Evolutionary conservation across 1,140 invertebrate genomes (phyloP).

Genomic region (Palaemon carinicauda): DNA sequence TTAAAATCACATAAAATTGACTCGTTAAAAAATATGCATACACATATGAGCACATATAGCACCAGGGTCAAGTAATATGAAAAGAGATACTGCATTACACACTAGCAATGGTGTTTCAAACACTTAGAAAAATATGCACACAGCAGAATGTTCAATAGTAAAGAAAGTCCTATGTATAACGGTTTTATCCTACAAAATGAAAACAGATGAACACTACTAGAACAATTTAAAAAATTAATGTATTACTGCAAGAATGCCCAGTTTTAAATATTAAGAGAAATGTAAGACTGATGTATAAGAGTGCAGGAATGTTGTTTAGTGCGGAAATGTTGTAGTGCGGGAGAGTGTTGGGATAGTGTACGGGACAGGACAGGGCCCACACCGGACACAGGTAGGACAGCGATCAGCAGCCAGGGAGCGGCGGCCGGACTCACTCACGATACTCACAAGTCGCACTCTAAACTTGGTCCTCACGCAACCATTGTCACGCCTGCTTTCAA

Average conservation of each 20-base stretch:
- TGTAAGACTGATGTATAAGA: constrained; percentile 28
- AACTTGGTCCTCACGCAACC: constrained; percentile 59
- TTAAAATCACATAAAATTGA: too few species aligned
- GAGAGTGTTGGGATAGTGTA: constrained; percentile 46
- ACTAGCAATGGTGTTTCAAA: too few species aligned
- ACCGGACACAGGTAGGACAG: constrained; percentile 54
- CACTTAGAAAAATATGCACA: too few species aligned
- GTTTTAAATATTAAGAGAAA: background rate
- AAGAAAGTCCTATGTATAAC: too few species aligned
- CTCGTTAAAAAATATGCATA: too few species aligned
- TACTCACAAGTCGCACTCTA: constrained; percentile 58
- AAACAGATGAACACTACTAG: too few species aligned
- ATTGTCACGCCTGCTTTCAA: constrained; percentile 59
- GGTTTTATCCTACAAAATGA: too few species aligned
- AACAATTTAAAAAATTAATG: too few species aligned
- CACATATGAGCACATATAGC: too few species aligned
- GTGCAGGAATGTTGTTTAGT: constrained; percentile 42
- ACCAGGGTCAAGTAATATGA: too few species aligned
- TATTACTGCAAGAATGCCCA: constrained; percentile 17
- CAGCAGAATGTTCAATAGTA: too few species aligned
- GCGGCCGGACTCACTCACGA: constrained; percentile 55
- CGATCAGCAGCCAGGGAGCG: constrained; percentile 54
- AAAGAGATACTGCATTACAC: too few species aligned
- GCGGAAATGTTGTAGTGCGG: constrained; percentile 39
- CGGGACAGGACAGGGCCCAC: constrained; percentile 53